These are phyloP conservation scores for Epinephelus lanceolatus DNA, from an alignment of 2,113 vertebrate species.

Conservation along the genomic window DNA sequence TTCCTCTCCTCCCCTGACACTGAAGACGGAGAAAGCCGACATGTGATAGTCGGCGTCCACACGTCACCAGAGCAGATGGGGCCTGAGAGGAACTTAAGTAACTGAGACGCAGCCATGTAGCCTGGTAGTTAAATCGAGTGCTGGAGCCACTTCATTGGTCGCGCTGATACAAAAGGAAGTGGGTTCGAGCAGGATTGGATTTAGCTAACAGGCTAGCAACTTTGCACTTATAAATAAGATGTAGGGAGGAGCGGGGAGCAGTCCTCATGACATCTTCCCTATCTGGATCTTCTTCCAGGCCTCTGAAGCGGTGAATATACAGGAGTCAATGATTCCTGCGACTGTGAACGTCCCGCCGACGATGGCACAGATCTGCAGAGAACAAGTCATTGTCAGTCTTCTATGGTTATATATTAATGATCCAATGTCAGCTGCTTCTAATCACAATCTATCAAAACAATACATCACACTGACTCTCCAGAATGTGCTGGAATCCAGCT, in stretches of 20 bases:
- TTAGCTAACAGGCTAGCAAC: constrained; percentile 68
- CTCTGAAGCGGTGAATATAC: constrained; percentile 98
- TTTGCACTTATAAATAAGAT: constrained; percentile 70
- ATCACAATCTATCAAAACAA: constrained; percentile 18
- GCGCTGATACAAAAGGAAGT: constrained; percentile 41
- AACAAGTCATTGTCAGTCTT: constrained; percentile 11
- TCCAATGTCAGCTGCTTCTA: constrained; percentile 24
- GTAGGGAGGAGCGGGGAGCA: background rate
- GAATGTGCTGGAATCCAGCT: constrained; percentile 26
- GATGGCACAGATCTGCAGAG: constrained; percentile 95
- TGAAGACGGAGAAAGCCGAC: constrained; percentile 54
- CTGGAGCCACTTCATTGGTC: constrained; percentile 37
- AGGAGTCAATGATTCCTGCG: constrained; percentile 98
- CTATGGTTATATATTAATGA: background rate
- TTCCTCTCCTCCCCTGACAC: constrained; percentile 34
- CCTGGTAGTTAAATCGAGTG: constrained; percentile 69
- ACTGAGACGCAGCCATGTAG: constrained; percentile 55
- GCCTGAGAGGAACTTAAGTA: constrained; percentile 54
- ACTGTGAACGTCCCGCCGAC: constrained; percentile 98
- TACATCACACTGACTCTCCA: constrained; percentile 2
- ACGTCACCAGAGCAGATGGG: constrained; percentile 49
- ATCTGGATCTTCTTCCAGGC: constrained; percentile 99
- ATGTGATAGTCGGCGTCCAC: constrained; percentile 55
- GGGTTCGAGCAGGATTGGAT: constrained; percentile 52
- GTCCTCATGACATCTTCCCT: constrained; percentile 92